These are phyloP conservation scores for Oryzias sinensis DNA, from an alignment of 2,797 vertebrate species.

Conservation along the genomic window DNA sequence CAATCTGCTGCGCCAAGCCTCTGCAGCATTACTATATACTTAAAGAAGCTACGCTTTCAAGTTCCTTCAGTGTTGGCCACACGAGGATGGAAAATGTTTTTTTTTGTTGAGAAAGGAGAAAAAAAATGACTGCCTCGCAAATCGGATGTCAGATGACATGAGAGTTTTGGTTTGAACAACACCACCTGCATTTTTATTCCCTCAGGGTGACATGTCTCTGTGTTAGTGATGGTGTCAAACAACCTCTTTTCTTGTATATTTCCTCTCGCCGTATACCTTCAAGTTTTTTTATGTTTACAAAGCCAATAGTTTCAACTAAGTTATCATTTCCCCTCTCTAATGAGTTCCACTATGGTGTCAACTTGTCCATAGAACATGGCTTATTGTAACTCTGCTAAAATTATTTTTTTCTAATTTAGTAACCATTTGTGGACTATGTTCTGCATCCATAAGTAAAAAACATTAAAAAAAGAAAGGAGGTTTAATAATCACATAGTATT, in stretches of 20 bases:
- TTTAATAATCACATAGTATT: too few species aligned
- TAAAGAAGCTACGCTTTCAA: too few species aligned
- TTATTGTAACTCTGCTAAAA: too few species aligned
- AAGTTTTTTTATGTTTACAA: neutral
- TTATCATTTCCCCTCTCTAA: too few species aligned
- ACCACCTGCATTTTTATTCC: constrained; percentile 2
- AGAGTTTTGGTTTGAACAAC: constrained; percentile 5
- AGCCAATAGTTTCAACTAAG: too few species aligned
- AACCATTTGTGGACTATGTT: too few species aligned
- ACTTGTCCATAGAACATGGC: too few species aligned
- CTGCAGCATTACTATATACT: constrained; percentile 28
- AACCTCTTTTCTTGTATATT: constrained; percentile 9
- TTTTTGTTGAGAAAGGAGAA: constrained; percentile 19
- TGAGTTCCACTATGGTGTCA: too few species aligned
- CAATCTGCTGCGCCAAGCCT: constrained; percentile 28
- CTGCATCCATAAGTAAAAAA: too few species aligned
- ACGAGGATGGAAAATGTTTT: constrained; percentile 40
- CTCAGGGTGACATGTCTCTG: constrained; percentile 12
- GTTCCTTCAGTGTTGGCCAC: constrained; percentile 35
- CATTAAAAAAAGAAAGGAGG: too few species aligned
- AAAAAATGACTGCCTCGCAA: too few species aligned
- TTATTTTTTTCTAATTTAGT: too few species aligned
- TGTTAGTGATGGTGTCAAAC: constrained; percentile 24
- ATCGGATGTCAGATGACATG: constrained; percentile 5
- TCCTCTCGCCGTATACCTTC: neutral